Evolutionary conservation across 1,140 invertebrate genomes (phyloP).

Genomic region (Cyclina sinensis): DNA sequence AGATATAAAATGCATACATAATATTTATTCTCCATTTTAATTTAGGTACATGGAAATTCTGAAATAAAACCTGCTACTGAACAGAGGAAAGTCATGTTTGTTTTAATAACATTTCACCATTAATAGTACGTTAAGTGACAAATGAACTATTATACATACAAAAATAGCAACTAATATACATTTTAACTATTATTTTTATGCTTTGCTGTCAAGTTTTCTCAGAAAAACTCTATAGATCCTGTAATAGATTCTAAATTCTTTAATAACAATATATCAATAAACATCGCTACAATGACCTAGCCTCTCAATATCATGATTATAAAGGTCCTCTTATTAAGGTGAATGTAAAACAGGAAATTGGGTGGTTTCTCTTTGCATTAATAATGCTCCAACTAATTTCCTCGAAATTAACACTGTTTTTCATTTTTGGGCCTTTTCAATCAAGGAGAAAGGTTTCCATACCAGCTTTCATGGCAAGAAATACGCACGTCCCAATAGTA

Average conservation of each 20-base stretch:
- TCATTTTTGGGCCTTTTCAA: constrained; percentile 42
- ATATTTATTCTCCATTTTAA: too few relatives aligned
- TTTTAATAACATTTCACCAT: too few relatives aligned
- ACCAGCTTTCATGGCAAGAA: neutral
- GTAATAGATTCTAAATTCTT: constrained; percentile 32
- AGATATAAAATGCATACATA: too few relatives aligned
- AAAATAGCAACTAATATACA: too few relatives aligned
- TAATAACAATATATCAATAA: constrained; percentile 34
- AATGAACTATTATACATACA: too few relatives aligned
- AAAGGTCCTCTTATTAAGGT: constrained; percentile 25
- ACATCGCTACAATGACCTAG: neutral
- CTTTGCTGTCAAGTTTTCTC: too few relatives aligned
- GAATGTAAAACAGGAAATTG: constrained; percentile 56
- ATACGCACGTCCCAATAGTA: neutral
- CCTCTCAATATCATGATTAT: constrained; percentile 23
- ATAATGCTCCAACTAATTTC: constrained; percentile 63
- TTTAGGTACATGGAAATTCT: too few relatives aligned
- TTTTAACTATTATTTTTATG: too few relatives aligned
- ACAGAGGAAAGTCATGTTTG: too few relatives aligned
- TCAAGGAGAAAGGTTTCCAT: neutral
- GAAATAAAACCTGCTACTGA: too few relatives aligned
- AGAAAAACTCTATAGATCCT: too few relatives aligned
- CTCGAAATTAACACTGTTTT: constrained; percentile 62
- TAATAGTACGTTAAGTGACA: too few relatives aligned
- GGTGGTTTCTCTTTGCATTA: constrained; percentile 59